These are phyloP conservation scores for Sturmia bella DNA, from an alignment of 2,888 invertebrate species.

Conservation along the genomic window DNA sequence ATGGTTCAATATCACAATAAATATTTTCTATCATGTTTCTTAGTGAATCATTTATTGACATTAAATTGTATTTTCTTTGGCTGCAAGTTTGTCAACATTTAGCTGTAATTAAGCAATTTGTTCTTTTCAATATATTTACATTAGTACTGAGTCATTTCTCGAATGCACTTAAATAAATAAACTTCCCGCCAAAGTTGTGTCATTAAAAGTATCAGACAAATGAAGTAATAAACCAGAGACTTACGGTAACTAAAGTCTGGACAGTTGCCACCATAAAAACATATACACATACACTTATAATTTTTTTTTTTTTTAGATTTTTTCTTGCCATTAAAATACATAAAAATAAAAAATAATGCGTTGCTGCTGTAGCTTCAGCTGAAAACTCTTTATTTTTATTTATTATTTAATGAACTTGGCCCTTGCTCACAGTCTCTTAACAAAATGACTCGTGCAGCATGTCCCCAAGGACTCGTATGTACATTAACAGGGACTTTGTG, in stretches of 20 bases:
- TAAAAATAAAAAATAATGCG: not conserved
- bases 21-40: too few species aligned
- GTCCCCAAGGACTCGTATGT: constrained; percentile 49
- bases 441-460: constrained; percentile 54
- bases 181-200: constrained; percentile 14
- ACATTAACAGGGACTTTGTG: constrained; percentile 45
- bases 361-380: not conserved
- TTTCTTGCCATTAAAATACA: not conserved
- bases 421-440: constrained; percentile 45
- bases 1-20: too few species aligned
- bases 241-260: constrained; percentile 47
- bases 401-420: constrained; percentile 34
- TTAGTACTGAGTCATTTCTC: constrained; percentile 40
- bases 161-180: constrained; percentile 41
- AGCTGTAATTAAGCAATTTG: constrained; percentile 44
- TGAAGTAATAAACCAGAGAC: constrained; percentile 46
- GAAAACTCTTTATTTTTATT: constrained; percentile 26
- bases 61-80: not conserved
- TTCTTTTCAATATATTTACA: not conserved
- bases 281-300: constrained; percentile 13
- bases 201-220: constrained; percentile 47
- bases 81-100: not conserved
- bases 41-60: too few species aligned
- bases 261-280: constrained; percentile 26
- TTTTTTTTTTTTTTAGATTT: constrained; percentile 34